Base-by-base conservation (phyloP, 2,888 invertebrate genomes). In the Epistrophe eligans region DNA sequence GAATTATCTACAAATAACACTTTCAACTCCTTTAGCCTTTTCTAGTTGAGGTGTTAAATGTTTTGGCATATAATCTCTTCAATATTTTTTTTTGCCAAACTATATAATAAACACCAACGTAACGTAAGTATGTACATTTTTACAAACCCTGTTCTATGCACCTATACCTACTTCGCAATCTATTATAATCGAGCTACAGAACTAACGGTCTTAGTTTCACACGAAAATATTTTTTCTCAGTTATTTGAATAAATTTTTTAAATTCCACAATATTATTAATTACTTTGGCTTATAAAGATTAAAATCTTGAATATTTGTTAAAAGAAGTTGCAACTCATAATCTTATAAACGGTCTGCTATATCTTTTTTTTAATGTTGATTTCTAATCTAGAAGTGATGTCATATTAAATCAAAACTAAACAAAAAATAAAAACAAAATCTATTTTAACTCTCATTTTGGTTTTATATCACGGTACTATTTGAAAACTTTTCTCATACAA, bases 311-410 rank as follows among this genome's bases (percentile, higher is more conserved):
- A 24, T 55, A 28, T 28, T 28, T 7, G n/a, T n/a, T 9, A 28
- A 28, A 55, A 7, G 7, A 15, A 55, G 3, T 55, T 55, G 13
- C 28, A 28, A 9, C 35, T 55, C 28, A 55, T 7, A 55, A 28
- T 24, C 13, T 52, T 52, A 24, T 24, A 19, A 50, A 19, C 17
- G 17, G 10, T 10, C 48, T 19, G 8, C 24, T 15, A 55, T 55
- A 35, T 9, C 5, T 0, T 24, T 24, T 32, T 0, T 24, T 24
- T 24, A 13, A 55, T 28, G 52, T 28, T 55, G 13, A 55, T 55
- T 55, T 55, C 8, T 32, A 9, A 55, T 55, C n/a, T 32, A 55
- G 15, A 55, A 55, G 58, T 58, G 58, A 58, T 58, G 38, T 62
- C 43, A 55, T 55, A 55, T 55, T 55, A 32, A 32, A 55, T 55